These are phyloP conservation scores for Melanocharis versteri DNA, from an alignment of 2,113 vertebrate species.

Conservation along the genomic window DNA sequence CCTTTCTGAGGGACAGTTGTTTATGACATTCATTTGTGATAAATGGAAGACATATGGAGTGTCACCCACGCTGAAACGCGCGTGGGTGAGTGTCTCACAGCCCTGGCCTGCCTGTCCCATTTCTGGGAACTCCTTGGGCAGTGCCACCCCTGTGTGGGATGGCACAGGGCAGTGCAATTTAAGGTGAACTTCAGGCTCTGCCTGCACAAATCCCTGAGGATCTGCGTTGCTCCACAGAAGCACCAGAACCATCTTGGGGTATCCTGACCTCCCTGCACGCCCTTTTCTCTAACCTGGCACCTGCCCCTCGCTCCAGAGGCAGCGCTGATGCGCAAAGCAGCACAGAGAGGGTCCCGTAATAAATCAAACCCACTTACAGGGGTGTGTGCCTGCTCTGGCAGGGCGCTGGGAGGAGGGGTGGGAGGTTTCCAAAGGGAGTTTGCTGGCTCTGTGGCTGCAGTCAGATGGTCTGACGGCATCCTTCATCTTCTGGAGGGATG, in stretches of 20 bases:
- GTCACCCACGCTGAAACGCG: background rate
- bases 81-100: accelerated
- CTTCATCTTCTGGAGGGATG: background rate
- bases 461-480: background rate
- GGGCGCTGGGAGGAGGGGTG: background rate
- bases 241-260: background rate
- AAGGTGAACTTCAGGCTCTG: background rate
- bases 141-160: background rate
- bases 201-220: accelerated
- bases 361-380: background rate
- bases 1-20: background rate
- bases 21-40: background rate
- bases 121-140: accelerated
- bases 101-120: background rate
- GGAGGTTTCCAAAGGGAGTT: background rate
- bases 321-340: background rate
- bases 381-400: background rate
- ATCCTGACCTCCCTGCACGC: accelerated
- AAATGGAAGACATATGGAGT: background rate
- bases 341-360: background rate
- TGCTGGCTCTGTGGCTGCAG: background rate
- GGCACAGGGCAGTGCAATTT: background rate
- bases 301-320: background rate
- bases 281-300: background rate
- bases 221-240: background rate